A percentile compares a stretch with the other conserved stretches of the same genome.
Conservation (phyloP, 2,888 invertebrate species). For the Timema cristinae region DNA sequence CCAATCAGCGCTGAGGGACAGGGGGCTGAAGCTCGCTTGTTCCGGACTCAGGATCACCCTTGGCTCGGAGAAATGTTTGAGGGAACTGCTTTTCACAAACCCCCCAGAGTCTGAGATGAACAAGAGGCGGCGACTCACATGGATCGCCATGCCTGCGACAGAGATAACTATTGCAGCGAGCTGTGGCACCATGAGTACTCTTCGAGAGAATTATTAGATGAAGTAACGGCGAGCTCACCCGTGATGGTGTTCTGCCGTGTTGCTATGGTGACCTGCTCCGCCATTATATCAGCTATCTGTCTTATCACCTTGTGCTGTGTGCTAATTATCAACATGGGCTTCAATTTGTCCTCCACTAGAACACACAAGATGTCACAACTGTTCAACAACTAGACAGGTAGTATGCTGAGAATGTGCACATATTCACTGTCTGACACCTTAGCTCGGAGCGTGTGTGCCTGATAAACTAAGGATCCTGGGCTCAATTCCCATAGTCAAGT, state of each 20-base stretch:
- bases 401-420: no score
- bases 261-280: constrained; percentile 58
- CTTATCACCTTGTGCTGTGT: constrained; percentile 64
- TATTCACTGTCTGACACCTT: no score
- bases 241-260: not conserved
- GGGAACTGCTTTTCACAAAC: constrained; percentile 52
- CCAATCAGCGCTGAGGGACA: constrained; percentile 83
- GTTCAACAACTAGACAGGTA: no score
- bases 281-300: constrained; percentile 63
- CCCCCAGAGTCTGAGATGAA: constrained; percentile 75
- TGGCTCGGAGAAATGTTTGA: constrained; percentile 38
- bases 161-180: constrained; percentile 13
- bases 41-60: constrained; percentile 54
- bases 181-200: no score
- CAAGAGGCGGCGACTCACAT: constrained; percentile 62
- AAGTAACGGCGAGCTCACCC: not conserved
- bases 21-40: constrained; percentile 59
- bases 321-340: constrained; percentile 65
- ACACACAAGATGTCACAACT: not conserved
- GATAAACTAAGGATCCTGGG: no score
- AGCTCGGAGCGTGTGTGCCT: no score
- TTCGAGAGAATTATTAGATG: no score
- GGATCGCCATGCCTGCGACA: constrained; percentile 67
- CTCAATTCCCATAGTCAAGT: no score
- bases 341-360: constrained; percentile 26